Evolutionary conservation across 2,888 invertebrate species (phyloP), one percentile per base, ranked within the genome.

Genomic region (Nowickia ferox): DNA sequence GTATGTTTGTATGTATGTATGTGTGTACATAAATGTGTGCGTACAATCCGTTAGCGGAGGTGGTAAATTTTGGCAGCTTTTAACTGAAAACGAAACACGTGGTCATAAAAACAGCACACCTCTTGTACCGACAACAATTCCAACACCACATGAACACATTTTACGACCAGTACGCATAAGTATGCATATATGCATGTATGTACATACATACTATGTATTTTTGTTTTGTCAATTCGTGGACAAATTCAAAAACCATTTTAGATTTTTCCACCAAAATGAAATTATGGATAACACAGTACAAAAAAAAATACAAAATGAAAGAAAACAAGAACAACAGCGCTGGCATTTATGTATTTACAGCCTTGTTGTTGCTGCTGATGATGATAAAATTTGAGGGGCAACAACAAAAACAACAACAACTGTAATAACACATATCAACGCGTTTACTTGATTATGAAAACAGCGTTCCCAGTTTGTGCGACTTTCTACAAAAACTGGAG

Each of bases 351-450:
- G n/a, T n/a, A n/a, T 40, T 15, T 10, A 51, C 13, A n/a, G 42
- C 19, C 9, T 48, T 63, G 2, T 71, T 69, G 68, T 38, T 22
- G 51, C 40, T 77, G 48, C 68, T 65, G 63, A 65, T 72, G 65
- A 69, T 65, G 65, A 69, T 65, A 65, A 72, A 72, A 53, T 79
- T 44, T 44, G 15, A 44, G 15, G 15, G 59, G 30, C 59, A 48
- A 75, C 10, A 68, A 44, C 40, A 42, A 63, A 30, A 22, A 76
- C 5, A 15, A 48, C 22, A 42, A 38, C 30, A 57, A 22, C 57
- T 15, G 8, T 8, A 44, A 71, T 44, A 71, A 30, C 22, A 59
- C 38, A 38, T 61, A 30, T 59, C 13, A 8, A 48, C 38, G 40
- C 15, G 8, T 48, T 48, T n/a, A 8, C n/a, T 48, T 30, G 30